Percentiles rank a stretch among this genome's conserved stretches.
These are phyloP conservation scores for Drosophila nannoptera DNA, from an alignment of 1,140 invertebrate species.

Conservation along the genomic window DNA sequence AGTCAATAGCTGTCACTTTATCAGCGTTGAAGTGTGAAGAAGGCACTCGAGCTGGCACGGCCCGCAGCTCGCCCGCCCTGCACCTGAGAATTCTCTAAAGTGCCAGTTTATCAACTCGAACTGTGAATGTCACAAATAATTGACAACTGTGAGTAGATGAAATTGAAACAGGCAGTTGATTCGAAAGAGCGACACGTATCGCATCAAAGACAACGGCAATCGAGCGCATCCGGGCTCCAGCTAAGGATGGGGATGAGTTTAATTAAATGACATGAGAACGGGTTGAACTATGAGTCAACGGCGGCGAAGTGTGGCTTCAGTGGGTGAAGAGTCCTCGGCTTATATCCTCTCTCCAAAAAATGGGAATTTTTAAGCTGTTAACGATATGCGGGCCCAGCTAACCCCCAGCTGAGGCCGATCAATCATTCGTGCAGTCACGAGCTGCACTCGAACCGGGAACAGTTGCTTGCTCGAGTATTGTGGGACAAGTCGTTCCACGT, in stretches of 20 bases:
- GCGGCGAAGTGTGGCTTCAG: too few relatives aligned
- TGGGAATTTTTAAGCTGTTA: not conserved
- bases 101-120: constrained; percentile 70
- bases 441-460: constrained; percentile 8
- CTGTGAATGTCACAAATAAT: constrained; percentile 65
- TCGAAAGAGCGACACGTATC: not conserved
- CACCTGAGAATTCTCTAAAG: constrained; percentile 44
- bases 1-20: constrained; percentile 73
- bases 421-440: constrained; percentile 14
- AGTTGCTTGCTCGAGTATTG: constrained; percentile 1
- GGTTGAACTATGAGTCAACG: too few relatives aligned
- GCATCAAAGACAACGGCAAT: too few relatives aligned
- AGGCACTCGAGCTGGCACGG: constrained; percentile 12
- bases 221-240: too few relatives aligned
- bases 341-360: too few relatives aligned
- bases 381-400: not conserved
- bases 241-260: too few relatives aligned
- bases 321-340: too few relatives aligned
- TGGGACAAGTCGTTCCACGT: constrained; percentile 49
- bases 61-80: too few relatives aligned
- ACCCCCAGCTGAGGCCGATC: constrained; percentile 5
- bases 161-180: constrained; percentile 54
- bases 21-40: constrained; percentile 55
- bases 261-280: too few relatives aligned
- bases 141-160: constrained; percentile 64